These are phyloP conservation scores for Stegophylla sp. DNA, from an alignment of 2,888 invertebrate genomes.

Conservation along the genomic window DNA sequence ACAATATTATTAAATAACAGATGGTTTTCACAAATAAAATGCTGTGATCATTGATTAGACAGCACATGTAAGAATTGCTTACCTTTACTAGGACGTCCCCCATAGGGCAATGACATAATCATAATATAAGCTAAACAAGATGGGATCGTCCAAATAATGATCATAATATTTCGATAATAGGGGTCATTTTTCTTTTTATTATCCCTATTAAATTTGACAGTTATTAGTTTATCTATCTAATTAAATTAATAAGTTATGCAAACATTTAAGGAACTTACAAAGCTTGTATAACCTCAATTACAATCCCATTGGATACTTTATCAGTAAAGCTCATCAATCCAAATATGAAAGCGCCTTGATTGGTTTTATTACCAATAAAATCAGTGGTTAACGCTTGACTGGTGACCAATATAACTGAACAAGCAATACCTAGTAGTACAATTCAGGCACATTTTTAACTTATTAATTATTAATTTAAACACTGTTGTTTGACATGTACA, in stretches of 20 bases:
- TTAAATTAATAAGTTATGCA: not conserved
- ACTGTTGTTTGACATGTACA: not conserved
- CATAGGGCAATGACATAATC: not conserved
- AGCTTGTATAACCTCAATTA: slow-evolving; percentile 82
- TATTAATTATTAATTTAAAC: not conserved
- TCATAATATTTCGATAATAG: slow-evolving; percentile 28
- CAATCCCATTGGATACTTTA: slow-evolving; percentile 87
- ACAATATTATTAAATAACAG: too few relatives aligned
- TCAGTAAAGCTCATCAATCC: slow-evolving; percentile 92
- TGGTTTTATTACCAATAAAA: slow-evolving; percentile 83
- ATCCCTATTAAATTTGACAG: not conserved
- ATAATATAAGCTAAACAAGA: not conserved
- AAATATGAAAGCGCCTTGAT: slow-evolving; percentile 88
- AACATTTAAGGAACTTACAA: slow-evolving; percentile 69
- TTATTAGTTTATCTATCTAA: not conserved
- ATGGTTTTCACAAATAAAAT: too few relatives aligned
- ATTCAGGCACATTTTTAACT: slow-evolving; percentile 10
- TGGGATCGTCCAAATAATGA: slow-evolving; percentile 8
- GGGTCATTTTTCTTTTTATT: not conserved
- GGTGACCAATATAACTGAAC: slow-evolving; percentile 85
- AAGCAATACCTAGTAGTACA: slow-evolving; percentile 70
- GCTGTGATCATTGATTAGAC: too few relatives aligned
- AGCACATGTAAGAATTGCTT: too few relatives aligned
- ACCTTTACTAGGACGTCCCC: not conserved
- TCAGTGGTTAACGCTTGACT: slow-evolving; percentile 88